Conservation (phyloP, 2,797 vertebrate genomes). For the Acipenser ruthenus region DNA sequence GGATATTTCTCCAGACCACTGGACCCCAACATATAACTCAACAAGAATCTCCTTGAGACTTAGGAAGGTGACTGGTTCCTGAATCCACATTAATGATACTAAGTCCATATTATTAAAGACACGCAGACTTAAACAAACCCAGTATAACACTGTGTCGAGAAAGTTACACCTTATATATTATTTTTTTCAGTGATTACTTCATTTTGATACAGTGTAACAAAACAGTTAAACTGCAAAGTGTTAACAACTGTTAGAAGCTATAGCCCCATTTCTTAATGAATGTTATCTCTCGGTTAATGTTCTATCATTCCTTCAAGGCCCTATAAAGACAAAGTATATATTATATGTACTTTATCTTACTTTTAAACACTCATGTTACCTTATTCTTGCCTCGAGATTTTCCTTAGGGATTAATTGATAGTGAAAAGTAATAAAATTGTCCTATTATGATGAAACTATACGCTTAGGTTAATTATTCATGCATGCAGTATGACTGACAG, state of each 20-base stretch:
- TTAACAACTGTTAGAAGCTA: not conserved
- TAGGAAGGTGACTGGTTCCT: too few species aligned
- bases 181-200: too few species aligned
- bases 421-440: conserved; percentile 55
- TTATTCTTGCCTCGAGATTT: conserved; percentile 42
- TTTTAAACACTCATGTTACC: conserved; percentile 35
- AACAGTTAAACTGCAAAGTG: conserved; percentile 18
- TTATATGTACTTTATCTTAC: not conserved
- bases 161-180: too few species aligned
- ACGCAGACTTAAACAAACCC: too few species aligned
- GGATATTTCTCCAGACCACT: too few species aligned
- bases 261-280: conserved; percentile 25
- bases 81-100: too few species aligned
- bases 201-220: not conserved
- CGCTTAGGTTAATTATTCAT: conserved; percentile 54
- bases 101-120: too few species aligned
- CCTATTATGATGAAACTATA: conserved; percentile 52
- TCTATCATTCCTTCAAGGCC: not conserved
- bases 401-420: conserved; percentile 44
- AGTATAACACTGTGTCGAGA: too few species aligned
- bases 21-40: too few species aligned
- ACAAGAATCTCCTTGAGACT: too few species aligned
- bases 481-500: conserved; percentile 39
- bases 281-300: conserved; percentile 9
- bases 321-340: conserved; percentile 3